These are phyloP conservation scores for Hyperopisus bebe DNA, from an alignment of 2,113 vertebrate species.

Conservation along the genomic window DNA sequence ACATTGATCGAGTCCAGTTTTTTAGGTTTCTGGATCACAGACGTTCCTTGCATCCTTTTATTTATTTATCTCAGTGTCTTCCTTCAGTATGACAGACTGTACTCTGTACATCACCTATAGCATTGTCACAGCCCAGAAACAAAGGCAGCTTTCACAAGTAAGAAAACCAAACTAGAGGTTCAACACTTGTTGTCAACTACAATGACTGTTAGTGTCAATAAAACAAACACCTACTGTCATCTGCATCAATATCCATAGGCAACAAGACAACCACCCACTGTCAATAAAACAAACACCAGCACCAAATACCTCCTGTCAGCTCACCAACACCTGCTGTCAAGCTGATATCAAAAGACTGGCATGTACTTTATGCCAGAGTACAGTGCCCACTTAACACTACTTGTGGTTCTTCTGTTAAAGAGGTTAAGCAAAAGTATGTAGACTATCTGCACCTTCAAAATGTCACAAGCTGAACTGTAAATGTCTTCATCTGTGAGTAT, in stretches of 20 bases:
- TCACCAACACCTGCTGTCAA: constrained; percentile 4
- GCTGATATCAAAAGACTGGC: neutral
- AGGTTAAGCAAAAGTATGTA: neutral
- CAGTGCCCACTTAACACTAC: neutral
- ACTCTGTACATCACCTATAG: neutral
- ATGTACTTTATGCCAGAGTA: neutral
- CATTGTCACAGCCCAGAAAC: neutral
- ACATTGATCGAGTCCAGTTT: neutral
- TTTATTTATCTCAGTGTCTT: neutral
- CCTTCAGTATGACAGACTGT: neutral
- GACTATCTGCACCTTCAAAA: neutral
- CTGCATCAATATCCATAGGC: neutral
- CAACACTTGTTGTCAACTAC: neutral
- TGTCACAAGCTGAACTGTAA: neutral
- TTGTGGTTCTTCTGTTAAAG: neutral
- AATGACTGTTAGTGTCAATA: neutral
- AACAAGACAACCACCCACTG: neutral
- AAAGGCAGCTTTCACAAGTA: neutral
- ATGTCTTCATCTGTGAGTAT: neutral
- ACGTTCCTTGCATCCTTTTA: neutral
- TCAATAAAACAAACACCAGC: neutral
- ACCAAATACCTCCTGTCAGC: neutral
- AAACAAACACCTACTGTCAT: neutral
- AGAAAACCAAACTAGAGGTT: neutral
- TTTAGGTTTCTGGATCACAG: neutral